Conservation (phyloP, 2,113 vertebrate species). For the Xiphophorus couchianus region DNA sequence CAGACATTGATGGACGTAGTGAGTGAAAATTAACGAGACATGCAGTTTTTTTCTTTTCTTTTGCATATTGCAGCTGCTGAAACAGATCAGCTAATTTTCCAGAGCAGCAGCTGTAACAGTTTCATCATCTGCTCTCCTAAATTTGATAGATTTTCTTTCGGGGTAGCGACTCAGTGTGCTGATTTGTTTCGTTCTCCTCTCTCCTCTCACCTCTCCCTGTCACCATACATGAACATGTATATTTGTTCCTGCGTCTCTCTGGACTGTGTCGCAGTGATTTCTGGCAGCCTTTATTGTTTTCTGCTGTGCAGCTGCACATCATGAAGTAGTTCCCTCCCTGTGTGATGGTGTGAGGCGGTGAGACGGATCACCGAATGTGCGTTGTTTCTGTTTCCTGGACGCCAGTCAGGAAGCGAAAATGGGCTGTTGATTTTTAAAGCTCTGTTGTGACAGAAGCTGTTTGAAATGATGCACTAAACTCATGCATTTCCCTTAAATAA, state of each 20-base stretch:
- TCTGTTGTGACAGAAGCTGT: not conserved
- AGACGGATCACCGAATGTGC: not conserved
- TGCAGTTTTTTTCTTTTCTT: not conserved
- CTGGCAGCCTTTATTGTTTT: conserved; percentile 74
- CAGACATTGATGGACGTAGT: not conserved
- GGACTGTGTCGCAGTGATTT: conserved; percentile 52
- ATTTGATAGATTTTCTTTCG: not conserved
- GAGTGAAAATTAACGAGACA: not conserved
- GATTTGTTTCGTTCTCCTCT: conserved; percentile 5
- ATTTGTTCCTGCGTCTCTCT: conserved; percentile 43
- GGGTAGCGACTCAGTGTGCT: not conserved
- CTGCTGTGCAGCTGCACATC: conserved; percentile 74
- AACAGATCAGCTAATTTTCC: not conserved
- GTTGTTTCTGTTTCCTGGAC: not conserved
- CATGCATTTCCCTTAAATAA: conserved; percentile 21
- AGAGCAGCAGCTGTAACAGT: conserved; percentile 6
- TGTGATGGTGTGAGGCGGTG: conserved; percentile 55
- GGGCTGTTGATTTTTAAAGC: not conserved
- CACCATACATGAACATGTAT: conserved; percentile 22
- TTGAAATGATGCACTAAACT: not conserved
- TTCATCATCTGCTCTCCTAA: not conserved
- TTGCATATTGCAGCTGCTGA: not conserved
- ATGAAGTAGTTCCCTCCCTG: conserved; percentile 55
- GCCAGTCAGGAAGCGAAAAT: not conserved
- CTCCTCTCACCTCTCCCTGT: not conserved